A percentile compares a stretch with the other conserved stretches of the same genome.
Evolutionary conservation across 2,888 invertebrate species (phyloP).

Genomic region (Saturnia japonica): DNA sequence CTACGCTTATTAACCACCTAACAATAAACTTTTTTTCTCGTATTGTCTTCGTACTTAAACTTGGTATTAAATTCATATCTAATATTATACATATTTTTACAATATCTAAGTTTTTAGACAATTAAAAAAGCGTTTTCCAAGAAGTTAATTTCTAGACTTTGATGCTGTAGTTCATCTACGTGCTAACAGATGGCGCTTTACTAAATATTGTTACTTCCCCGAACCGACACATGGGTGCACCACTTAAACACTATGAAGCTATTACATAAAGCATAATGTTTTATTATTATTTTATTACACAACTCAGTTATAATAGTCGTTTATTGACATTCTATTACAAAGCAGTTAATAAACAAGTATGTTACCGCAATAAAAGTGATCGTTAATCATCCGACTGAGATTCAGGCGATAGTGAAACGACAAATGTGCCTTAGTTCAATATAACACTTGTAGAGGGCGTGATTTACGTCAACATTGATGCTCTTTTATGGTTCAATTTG

Average conservation of each 20-base stretch:
- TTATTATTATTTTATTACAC: slow-evolving; percentile 66
- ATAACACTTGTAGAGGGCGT: slow-evolving; percentile 66
- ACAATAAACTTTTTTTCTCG: slow-evolving; percentile 39
- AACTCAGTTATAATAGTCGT: slow-evolving; percentile 59
- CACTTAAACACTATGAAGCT: too few species aligned
- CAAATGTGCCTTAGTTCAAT: slow-evolving; percentile 60
- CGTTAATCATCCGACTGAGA: slow-evolving; percentile 67
- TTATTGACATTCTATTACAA: slow-evolving; percentile 73
- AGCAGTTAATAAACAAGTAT: slow-evolving; percentile 69
- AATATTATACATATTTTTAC: slow-evolving; percentile 14
- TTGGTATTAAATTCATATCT: slow-evolving; percentile 25
- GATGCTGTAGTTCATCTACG: slow-evolving; percentile 47
- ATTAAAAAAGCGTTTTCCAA: neutral
- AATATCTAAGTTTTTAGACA: neutral
- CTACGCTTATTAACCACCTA: slow-evolving; percentile 58
- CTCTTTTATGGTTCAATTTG: slow-evolving; percentile 64
- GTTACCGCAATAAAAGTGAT: slow-evolving; percentile 67
- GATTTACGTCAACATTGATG: slow-evolving; percentile 66
- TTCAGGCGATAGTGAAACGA: slow-evolving; percentile 67
- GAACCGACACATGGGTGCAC: slow-evolving; percentile 43
- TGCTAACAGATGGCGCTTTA: slow-evolving; percentile 64
- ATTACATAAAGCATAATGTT: slow-evolving; percentile 49
- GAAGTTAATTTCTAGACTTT: neutral
- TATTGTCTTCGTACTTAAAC: slow-evolving; percentile 26
- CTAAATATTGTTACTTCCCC: slow-evolving; percentile 35